Base-by-base conservation (phyloP, 2,797 vertebrate species). In the Ambastaia sidthimunki region DNA sequence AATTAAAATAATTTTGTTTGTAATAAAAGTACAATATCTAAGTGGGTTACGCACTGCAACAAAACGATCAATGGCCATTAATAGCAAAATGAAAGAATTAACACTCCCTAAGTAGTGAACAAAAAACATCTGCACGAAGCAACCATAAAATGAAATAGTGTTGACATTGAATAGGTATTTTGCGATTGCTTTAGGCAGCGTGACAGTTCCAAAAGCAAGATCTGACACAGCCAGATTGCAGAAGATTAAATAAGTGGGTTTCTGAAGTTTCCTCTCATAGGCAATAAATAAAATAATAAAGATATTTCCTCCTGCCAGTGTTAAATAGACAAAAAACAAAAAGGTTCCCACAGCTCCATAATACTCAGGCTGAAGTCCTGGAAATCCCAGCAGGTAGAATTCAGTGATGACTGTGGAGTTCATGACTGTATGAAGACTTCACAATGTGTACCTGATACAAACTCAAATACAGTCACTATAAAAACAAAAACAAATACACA, bases 51-150 rank as follows among this genome's bases (percentile, higher is more conserved):
- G 85, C 25, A 92, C 83, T 12, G 91, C 91, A 47, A 90, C 31
- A 25, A 90, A 91, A 10, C 90, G 87, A 82, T 93, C 92, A 70
- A 91, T 48, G 7, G 92, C 88, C 91, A 92, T 91, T 11, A 92
- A 74, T 34, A 90, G 28, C 19, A 92, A 71, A 23, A 91, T 78
- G 10, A 90, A 80, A 25, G 84, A 87, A 3, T 88, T 77, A 5
- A 83, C 83, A 6, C 89, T 86, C 28, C 88, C 91, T 57, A 91
- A 59, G 50, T 86, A 85, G 59, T 93, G 91, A 5, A 90, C 89
- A 67, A 93, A 88, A 83, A 88, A 90, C 84, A 93, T 90, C 9
- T 93, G 90, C 34, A 79, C 11, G 23, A 93, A 90, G 59, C 92
- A 93, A 3, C 65, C 77, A 9, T 76, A 77, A 47, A 91, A 91